phyloP scores from a whole-genome alignment of 2,888 invertebrate species.

The Brachypterus glaber region DNA sequence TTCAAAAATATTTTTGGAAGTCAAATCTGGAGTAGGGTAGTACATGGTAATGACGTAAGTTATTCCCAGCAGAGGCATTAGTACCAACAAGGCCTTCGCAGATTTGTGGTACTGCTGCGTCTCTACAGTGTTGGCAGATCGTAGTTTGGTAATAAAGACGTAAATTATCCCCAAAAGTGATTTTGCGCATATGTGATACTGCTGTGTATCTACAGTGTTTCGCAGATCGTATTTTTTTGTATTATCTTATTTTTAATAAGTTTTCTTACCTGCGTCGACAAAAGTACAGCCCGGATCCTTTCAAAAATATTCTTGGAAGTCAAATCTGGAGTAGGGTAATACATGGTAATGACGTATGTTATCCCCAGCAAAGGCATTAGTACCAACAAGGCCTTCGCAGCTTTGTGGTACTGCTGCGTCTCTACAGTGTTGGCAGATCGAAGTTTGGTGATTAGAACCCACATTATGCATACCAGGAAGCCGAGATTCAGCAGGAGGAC shows the following conservation, averaged over 20 bases:
- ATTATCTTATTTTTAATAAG: no score
- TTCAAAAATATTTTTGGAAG: conserved; percentile 65
- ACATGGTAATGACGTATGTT: conserved; percentile 78
- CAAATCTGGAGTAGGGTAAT: conserved; percentile 72
- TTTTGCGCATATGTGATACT: conserved; percentile 83
- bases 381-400: conserved; percentile 82
- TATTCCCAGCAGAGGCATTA: conserved; percentile 88
- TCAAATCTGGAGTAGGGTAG: conserved; percentile 71
- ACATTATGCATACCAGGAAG: conserved; percentile 78
- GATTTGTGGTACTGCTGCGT: conserved; percentile 87
- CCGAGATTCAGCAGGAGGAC: conserved; percentile 75
- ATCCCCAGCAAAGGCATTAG: conserved; percentile 89
- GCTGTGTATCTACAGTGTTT: conserved; percentile 85
- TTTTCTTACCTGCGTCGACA: conserved; percentile 88
- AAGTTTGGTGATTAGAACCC: conserved; percentile 88
- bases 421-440: conserved; percentile 84
- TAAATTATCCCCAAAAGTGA: conserved; percentile 88
- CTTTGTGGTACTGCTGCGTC: conserved; percentile 84
- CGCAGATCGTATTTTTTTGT: conserved; percentile 88
- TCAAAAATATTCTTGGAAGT: conserved; percentile 66
- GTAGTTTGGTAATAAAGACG: conserved; percentile 86
- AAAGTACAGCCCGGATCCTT: conserved; percentile 67
- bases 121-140: conserved; percentile 82
- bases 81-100: conserved; percentile 80
- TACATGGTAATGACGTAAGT: conserved; percentile 81